These are phyloP conservation scores for Entelurus aequoreus DNA, from an alignment of 2,113 vertebrate species.

Conservation along the genomic window DNA sequence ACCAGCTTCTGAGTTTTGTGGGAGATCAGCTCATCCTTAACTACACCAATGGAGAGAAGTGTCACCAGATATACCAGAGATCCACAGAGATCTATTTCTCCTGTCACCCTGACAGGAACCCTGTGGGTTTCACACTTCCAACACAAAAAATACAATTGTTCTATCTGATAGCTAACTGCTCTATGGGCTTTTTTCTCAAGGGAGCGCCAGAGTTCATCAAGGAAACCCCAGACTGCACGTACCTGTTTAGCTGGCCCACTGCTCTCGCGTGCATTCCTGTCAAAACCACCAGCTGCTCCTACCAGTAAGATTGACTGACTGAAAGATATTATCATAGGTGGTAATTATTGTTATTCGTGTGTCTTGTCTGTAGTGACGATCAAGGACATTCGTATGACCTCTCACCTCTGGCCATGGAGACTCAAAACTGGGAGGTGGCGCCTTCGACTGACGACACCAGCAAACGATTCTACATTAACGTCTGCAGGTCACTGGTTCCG, in stretches of 20 bases:
- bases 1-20: constrained; percentile 79
- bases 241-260: constrained; percentile 89
- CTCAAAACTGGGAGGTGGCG: constrained; percentile 82
- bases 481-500: constrained; percentile 86
- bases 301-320: constrained; percentile 71
- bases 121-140: constrained; percentile 65
- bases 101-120: constrained; percentile 76
- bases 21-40: constrained; percentile 89
- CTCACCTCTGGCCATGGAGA: constrained; percentile 79
- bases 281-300: constrained; percentile 82
- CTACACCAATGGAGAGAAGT: constrained; percentile 83
- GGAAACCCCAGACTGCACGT: constrained; percentile 90
- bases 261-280: constrained; percentile 82
- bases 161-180: background rate
- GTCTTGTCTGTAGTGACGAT: constrained; percentile 68
- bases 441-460: constrained; percentile 37
- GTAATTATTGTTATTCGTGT: background rate
- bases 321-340: background rate
- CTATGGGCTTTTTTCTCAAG: constrained; percentile 33
- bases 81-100: constrained; percentile 88
- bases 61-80: constrained; percentile 82
- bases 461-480: constrained; percentile 82
- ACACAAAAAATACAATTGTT: background rate
- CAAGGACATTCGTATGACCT: constrained; percentile 85
- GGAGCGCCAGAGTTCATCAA: constrained; percentile 81